Evolutionary conservation across 2,888 invertebrate species (phyloP).

Genomic region (Dryobota labecula): DNA sequence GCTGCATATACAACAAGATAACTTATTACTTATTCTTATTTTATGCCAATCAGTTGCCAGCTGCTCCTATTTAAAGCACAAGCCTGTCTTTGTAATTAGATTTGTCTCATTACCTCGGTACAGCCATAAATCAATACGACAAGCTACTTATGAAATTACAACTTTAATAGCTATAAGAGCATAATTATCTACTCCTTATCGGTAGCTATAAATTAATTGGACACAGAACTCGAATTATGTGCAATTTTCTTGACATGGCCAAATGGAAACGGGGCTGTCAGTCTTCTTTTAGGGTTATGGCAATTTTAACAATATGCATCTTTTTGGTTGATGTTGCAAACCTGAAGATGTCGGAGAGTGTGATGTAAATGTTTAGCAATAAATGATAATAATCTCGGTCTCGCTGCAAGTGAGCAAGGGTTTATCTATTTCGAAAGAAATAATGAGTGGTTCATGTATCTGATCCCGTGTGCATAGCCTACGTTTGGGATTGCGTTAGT

Average conservation of each 20-base stretch:
- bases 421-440: slow-evolving; percentile 66
- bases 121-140: slow-evolving; percentile 53
- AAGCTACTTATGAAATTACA: slow-evolving; percentile 46
- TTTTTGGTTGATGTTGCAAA: slow-evolving; percentile 50
- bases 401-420: slow-evolving; percentile 53
- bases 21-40: slow-evolving; percentile 26
- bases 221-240: slow-evolving; percentile 56
- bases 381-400: slow-evolving; percentile 54
- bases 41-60: slow-evolving; percentile 15
- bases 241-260: slow-evolving; percentile 54
- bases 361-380: slow-evolving; percentile 59
- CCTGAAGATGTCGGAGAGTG: slow-evolving; percentile 41
- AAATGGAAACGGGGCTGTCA: slow-evolving; percentile 50
- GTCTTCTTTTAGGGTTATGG: slow-evolving; percentile 44
- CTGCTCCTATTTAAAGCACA: slow-evolving; percentile 45
- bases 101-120: slow-evolving; percentile 40
- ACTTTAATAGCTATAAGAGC: slow-evolving; percentile 52
- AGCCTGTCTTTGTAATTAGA: slow-evolving; percentile 48
- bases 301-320: slow-evolving; percentile 43
- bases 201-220: slow-evolving; percentile 58
- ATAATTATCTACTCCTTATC: slow-evolving; percentile 62
- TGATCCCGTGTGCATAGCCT: slow-evolving; percentile 66
- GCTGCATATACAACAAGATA: slow-evolving; percentile 54
- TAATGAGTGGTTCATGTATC: slow-evolving; percentile 66
- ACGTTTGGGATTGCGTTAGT: slow-evolving; percentile 67